Evolutionary conservation across 1,140 invertebrate genomes (phyloP), one percentile per base, ranked within the genome.

Genomic region (Nephotettix cincticeps): DNA sequence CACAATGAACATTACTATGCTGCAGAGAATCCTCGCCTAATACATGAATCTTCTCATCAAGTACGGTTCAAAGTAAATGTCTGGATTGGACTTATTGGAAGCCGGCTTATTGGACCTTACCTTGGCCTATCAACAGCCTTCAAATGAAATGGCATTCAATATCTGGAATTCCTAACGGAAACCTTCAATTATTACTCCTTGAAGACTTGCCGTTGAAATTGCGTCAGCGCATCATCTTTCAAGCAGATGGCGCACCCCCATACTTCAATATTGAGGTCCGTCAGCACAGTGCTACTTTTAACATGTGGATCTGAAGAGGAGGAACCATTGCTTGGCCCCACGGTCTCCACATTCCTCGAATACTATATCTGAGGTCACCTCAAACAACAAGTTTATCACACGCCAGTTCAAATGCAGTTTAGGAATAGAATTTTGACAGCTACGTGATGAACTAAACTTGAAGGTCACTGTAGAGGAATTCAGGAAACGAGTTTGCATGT

Each of bases 361-460:
- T 82, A 80, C 77, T 79, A 79, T n/a, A n/a, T n/a, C 73, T 81
- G 78, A 80, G 80, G 79, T 43, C 77, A 78, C 61, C 65, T 82
- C 68, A 81, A 77, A 74, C 73, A 71, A 47, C 77, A 77, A 70
- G 75, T 80, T 4, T 36, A 36, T 14, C 14, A 4, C 14, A 36
- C 32, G 4, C 4, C 32, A 14, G 32, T 36, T 36, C 32, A 36
- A 36, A 36, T 36, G 32, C 4, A 36, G 32, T 6, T 36, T 36
- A 6, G 32, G 14, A 14, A 14, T 36, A 36, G 32, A 14, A 36
- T 36, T 36, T 36, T 36, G 14, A 36, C 32, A 36, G 32, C 32
- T 6, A 36, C 4, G 32, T 36, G 14, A 36, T 36, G 32, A 36
- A 36, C 32, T 36, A 4, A 36, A 36, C 47, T 81, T 78, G 30